These are phyloP conservation scores for Platysternon megacephalum DNA, from an alignment of 2,113 vertebrate species.

Conservation along the genomic window DNA sequence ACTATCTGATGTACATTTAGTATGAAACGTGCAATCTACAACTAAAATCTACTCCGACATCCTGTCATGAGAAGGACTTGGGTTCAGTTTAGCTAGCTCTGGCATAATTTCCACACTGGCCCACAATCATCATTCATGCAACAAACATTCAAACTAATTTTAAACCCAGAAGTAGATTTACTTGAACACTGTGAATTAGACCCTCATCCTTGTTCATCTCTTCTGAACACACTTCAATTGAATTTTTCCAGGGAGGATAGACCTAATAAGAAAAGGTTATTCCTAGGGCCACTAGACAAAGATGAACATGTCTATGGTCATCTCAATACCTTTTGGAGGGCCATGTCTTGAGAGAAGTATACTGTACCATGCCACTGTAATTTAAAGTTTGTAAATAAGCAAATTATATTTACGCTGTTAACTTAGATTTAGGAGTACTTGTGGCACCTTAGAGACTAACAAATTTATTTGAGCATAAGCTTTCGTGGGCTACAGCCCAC, in stretches of 20 bases:
- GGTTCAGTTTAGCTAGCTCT: not conserved
- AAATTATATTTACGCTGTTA: not conserved
- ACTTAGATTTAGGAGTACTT: not conserved
- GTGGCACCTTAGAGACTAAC: too few species aligned
- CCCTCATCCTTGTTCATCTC: not conserved
- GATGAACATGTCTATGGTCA: not conserved
- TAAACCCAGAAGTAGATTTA: not conserved
- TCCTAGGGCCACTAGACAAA: rapidly evolving
- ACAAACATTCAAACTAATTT: not conserved
- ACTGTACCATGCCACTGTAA: not conserved
- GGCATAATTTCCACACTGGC: not conserved
- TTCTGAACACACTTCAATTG: not conserved
- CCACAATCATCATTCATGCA: rapidly evolving
- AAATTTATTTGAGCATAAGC: too few species aligned
- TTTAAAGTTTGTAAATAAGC: not conserved
- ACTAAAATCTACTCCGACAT: not conserved
- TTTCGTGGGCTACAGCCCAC: too few species aligned
- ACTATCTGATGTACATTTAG: not conserved
- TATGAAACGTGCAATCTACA: not conserved
- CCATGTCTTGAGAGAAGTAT: not conserved
- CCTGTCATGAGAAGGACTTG: rapidly evolving
- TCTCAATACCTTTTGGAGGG: not conserved
- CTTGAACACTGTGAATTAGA: not conserved
- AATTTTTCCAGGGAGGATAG: not conserved
- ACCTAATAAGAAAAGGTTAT: not conserved